Percentiles rank a stretch among this genome's conserved stretches.
phyloP scores from a whole-genome alignment of 2,888 invertebrate species.

The Digitonthophagus gazella region DNA sequence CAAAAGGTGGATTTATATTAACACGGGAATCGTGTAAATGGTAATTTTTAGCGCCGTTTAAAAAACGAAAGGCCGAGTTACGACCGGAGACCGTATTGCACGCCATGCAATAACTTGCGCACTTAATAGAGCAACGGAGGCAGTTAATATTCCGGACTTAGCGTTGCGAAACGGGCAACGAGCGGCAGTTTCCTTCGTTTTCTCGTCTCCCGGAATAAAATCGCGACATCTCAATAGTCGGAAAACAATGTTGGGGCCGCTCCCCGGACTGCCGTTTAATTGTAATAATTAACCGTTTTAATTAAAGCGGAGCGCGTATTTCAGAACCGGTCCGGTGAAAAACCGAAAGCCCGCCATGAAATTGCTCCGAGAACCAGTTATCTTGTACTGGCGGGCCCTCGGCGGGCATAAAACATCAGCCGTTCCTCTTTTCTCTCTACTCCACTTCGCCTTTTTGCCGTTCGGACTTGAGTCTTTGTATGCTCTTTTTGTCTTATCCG shows the following conservation, averaged over 20 bases:
- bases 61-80: background rate
- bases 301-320: constrained; percentile 8
- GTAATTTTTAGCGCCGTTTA: background rate
- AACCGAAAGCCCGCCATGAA: constrained; percentile 1
- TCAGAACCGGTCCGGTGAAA: background rate
- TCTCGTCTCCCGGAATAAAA: background rate
- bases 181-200: background rate
- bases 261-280: constrained; percentile 11
- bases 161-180: background rate
- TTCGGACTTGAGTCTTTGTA: background rate
- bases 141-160: background rate
- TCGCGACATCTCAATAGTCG: background rate
- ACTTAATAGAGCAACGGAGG: background rate
- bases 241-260: background rate
- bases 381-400: constrained; percentile 5
- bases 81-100: background rate
- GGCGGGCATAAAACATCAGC: constrained; percentile 14
- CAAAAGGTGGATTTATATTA: background rate
- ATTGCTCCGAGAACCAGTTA: constrained; percentile 13
- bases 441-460: background rate
- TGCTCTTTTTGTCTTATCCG: background rate
- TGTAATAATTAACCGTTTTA: constrained; percentile 17
- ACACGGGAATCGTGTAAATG: background rate
- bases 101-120: background rate
- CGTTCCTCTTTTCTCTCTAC: constrained; percentile 2